A percentile compares a stretch with the other conserved stretches of the same genome.
Evolutionary conservation across 2,888 invertebrate species (phyloP).

Genomic region (Caenorhabditis virilis): DNA sequence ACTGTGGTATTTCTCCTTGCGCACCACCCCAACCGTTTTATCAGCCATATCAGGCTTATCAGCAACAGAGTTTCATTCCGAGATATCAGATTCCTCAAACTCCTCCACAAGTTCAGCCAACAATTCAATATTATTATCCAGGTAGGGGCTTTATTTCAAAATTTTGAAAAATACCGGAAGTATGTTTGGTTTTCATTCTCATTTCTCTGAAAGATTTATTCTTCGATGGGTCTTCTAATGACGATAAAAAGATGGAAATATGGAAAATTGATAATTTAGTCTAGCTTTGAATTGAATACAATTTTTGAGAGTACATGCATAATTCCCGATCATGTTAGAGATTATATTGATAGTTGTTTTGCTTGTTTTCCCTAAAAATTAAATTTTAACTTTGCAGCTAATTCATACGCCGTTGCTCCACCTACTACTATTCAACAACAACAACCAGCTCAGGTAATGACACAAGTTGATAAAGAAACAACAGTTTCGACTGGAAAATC

Average conservation of each 20-base stretch:
- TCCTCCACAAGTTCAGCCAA: background rate
- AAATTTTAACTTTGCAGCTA: constrained; percentile 1
- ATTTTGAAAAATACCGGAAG: background rate
- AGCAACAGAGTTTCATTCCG: constrained; percentile 3
- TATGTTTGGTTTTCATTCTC: too few species aligned
- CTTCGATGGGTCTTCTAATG: too few species aligned
- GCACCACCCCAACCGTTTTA: too few species aligned
- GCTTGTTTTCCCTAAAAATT: background rate
- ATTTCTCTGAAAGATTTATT: too few species aligned
- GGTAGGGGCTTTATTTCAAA: background rate
- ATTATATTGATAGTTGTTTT: too few species aligned
- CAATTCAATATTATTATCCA: constrained; percentile 11
- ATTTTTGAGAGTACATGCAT: too few species aligned
- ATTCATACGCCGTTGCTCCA: constrained; percentile 21
- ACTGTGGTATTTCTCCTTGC: background rate
- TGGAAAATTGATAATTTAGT: too few species aligned
- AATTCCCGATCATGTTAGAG: too few species aligned
- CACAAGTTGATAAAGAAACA: constrained; percentile 18
- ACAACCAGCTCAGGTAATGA: background rate
- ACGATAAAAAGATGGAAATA: too few species aligned
- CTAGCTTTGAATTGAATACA: too few species aligned
- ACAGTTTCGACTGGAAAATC: constrained; percentile 3
- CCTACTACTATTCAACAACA: background rate
- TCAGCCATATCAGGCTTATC: background rate
- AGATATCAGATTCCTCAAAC: background rate